Evolutionary conservation across 2,888 invertebrate species (phyloP).

Genomic region (Yponomeuta evonymella): DNA sequence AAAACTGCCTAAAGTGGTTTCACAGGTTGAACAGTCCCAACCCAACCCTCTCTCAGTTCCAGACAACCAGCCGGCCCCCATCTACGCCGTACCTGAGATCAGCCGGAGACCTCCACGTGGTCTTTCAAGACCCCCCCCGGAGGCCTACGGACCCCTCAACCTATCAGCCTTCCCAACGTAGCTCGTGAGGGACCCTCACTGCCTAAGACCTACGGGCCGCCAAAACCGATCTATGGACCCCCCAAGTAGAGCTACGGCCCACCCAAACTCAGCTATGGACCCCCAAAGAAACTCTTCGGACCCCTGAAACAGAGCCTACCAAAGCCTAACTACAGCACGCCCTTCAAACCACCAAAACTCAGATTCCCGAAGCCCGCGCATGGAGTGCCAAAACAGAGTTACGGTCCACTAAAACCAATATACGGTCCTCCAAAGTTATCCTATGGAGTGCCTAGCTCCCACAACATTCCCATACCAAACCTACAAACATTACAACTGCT

Average conservation of each 20-base stretch:
- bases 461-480: constrained; percentile 33
- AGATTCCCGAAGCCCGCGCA: constrained; percentile 44
- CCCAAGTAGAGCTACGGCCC: constrained; percentile 51
- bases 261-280: constrained; percentile 52
- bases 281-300: constrained; percentile 49
- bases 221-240: constrained; percentile 57
- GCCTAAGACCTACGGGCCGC: constrained; percentile 66
- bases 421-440: constrained; percentile 47
- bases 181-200: constrained; percentile 30
- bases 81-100: constrained; percentile 76
- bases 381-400: constrained; percentile 44
- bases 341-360: constrained; percentile 49
- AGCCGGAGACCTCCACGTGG: constrained; percentile 45
- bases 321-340: constrained; percentile 51
- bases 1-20: too few relatives aligned
- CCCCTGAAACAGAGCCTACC: constrained; percentile 46
- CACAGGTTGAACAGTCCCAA: too few relatives aligned
- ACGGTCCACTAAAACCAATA: constrained; percentile 65
- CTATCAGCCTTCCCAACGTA: constrained; percentile 39
- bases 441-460: constrained; percentile 28
- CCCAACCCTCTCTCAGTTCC: constrained; percentile 39
- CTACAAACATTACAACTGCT: constrained; percentile 21
- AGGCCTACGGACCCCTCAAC: constrained; percentile 72
- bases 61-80: constrained; percentile 70
- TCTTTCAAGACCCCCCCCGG: constrained; percentile 44